Evolutionary conservation across 1,140 invertebrate species (phyloP).

Genomic region (Drosophila leontia): DNA sequence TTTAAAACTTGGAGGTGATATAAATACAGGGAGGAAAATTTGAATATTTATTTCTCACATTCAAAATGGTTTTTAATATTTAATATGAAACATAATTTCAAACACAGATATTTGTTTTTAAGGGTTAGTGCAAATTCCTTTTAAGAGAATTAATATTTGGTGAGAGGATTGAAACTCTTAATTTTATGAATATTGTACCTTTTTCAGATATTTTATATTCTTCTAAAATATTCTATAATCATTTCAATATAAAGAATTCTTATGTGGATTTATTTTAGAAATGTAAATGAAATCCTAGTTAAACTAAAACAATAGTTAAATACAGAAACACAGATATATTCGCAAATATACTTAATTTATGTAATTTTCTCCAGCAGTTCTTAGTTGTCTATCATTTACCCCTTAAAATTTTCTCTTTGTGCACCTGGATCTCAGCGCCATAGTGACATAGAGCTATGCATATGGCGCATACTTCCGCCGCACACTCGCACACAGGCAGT

Average conservation of each 20-base stretch:
- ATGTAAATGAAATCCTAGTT: no score
- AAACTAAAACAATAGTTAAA: no score
- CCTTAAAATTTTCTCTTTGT: constrained; percentile 1
- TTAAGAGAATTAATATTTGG: no score
- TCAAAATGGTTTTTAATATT: background rate
- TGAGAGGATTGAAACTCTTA: no score
- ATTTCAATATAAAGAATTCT: no score
- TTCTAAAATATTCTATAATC: no score
- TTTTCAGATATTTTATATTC: no score
- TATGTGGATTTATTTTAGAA: no score
- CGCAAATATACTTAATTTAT: no score
- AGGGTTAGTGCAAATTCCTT: no score
- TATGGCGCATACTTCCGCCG: constrained; percentile 51
- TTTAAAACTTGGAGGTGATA: constrained; percentile 34
- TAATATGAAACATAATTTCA: background rate
- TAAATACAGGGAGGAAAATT: background rate
- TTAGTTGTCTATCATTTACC: background rate
- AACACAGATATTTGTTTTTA: background rate
- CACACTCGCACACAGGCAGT: constrained; percentile 18
- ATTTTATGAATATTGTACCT: no score
- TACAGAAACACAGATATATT: no score
- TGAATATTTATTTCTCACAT: background rate
- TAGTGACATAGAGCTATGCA: constrained; percentile 59
- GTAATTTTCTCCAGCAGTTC: background rate
- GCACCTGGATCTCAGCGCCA: constrained; percentile 24